Percentiles rank a stretch among this genome's conserved stretches.
These are phyloP conservation scores for Sesamia inferens DNA, from an alignment of 2,888 invertebrate species.

Conservation along the genomic window DNA sequence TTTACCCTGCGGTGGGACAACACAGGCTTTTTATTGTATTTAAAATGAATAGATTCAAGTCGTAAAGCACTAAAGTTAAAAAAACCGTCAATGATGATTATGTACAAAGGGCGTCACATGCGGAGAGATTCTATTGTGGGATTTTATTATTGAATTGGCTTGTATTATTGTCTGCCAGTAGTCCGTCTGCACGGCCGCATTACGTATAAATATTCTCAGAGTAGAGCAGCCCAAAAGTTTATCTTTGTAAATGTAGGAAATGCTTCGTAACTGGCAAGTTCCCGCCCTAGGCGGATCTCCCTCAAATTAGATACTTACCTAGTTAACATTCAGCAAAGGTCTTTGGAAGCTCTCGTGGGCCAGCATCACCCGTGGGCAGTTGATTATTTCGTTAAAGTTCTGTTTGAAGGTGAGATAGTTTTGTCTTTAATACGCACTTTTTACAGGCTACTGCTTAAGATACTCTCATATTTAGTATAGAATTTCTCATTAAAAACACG, in stretches of 20 bases:
- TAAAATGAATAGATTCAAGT: not conserved
- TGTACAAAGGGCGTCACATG: not conserved
- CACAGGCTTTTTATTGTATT: not conserved
- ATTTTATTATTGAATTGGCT: not conserved
- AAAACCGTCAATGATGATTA: not conserved
- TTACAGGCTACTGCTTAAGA: not conserved
- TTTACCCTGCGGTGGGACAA: no score
- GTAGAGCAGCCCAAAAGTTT: constrained; percentile 66
- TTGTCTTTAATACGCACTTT: not conserved
- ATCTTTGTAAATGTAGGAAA: constrained; percentile 70
- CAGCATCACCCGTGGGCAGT: constrained; percentile 39
- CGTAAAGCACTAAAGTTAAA: not conserved
- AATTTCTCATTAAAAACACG: no score
- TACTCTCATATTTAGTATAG: no score
- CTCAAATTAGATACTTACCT: constrained; percentile 65
- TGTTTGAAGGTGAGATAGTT: constrained; percentile 32
- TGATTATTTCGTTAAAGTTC: constrained; percentile 26
- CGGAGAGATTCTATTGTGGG: not conserved
- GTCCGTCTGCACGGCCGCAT: constrained; percentile 27
- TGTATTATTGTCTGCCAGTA: not conserved
- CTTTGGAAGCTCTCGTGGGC: constrained; percentile 38
- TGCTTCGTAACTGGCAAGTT: constrained; percentile 62
- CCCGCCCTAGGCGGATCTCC: constrained; percentile 66
- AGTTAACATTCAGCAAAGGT: constrained; percentile 62
- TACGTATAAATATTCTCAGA: constrained; percentile 69